phyloP scores from a whole-genome alignment of 1,140 invertebrate genomes.

The Aphelenchoides avenae region DNA sequence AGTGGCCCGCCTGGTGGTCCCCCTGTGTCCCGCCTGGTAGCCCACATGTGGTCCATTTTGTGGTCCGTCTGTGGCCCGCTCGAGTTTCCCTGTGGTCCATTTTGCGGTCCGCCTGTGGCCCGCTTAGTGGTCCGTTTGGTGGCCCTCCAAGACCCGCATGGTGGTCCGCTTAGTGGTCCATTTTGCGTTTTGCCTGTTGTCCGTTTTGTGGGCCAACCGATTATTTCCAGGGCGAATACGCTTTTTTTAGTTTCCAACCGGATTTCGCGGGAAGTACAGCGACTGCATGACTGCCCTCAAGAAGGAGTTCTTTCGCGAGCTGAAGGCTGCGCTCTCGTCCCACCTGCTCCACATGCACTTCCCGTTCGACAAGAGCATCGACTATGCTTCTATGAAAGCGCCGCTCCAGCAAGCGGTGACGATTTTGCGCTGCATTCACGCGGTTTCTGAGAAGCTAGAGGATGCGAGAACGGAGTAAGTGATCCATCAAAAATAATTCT shows the following conservation, averaged over 20 bases:
- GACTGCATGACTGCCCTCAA: too few species aligned
- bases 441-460: too few species aligned
- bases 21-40: too few species aligned
- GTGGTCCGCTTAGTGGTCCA: background rate
- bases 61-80: too few species aligned
- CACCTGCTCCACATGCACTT: slow-evolving; percentile 24
- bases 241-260: slow-evolving; percentile 15
- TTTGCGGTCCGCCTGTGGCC: too few species aligned
- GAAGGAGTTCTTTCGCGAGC: slow-evolving; percentile 19
- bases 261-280: too few species aligned
- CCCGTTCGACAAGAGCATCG: slow-evolving; percentile 25
- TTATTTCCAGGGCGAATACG: slow-evolving; percentile 6
- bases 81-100: too few species aligned
- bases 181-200: slow-evolving; percentile 2
- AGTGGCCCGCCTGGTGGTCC: too few species aligned
- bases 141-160: too few species aligned
- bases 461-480: too few species aligned
- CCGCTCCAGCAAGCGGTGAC: slow-evolving; percentile 20
- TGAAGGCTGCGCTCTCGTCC: slow-evolving; percentile 4
- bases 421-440: slow-evolving; percentile 19
- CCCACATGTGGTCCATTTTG: too few species aligned
- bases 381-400: slow-evolving; percentile 12
- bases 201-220: slow-evolving; percentile 4
- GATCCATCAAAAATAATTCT: too few species aligned
- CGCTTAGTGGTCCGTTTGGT: slow-evolving; percentile 1